A percentile compares a stretch with the other conserved stretches of the same genome.
These are phyloP conservation scores for Sylvia borin DNA, from an alignment of 2,797 vertebrate species.

Conservation along the genomic window DNA sequence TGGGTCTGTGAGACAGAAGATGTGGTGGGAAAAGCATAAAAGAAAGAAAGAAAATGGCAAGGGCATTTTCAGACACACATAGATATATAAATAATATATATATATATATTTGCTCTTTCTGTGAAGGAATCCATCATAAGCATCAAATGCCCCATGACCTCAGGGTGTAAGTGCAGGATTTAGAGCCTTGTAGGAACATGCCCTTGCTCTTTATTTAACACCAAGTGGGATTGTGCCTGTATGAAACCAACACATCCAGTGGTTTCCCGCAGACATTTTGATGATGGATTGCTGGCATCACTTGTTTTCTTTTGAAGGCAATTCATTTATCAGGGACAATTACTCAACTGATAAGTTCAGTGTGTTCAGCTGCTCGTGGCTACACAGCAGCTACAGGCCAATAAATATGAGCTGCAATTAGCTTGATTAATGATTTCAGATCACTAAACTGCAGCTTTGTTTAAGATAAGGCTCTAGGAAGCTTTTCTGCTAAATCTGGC, in stretches of 20 bases:
- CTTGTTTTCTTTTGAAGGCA: conserved; percentile 49
- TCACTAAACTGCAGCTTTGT: conserved; percentile 54
- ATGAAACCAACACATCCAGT: not conserved
- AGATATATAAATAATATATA: not conserved
- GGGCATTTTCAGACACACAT: not conserved
- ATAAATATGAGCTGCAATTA: conserved; percentile 54
- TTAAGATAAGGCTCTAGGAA: conserved; percentile 52
- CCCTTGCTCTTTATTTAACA: not conserved
- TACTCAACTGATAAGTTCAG: conserved; percentile 63
- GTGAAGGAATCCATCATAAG: not conserved
- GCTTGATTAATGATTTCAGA: conserved; percentile 69
- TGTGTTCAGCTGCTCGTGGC: conserved; percentile 54
- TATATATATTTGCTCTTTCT: not conserved
- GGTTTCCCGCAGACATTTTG: conserved; percentile 17
- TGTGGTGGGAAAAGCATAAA: not conserved
- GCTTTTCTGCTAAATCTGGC: conserved; percentile 4
- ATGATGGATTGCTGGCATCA: conserved; percentile 39
- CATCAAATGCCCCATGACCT: not conserved
- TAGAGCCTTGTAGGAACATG: not conserved
- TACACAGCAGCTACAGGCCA: conserved; percentile 23
- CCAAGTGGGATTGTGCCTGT: not conserved
- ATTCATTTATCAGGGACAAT: conserved; percentile 67
- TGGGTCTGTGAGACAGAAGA: not conserved
- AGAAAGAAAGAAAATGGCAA: not conserved
- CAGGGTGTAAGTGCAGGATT: not conserved